Conservation (phyloP, 2,888 invertebrate genomes). For the Limulus polyphemus region DNA sequence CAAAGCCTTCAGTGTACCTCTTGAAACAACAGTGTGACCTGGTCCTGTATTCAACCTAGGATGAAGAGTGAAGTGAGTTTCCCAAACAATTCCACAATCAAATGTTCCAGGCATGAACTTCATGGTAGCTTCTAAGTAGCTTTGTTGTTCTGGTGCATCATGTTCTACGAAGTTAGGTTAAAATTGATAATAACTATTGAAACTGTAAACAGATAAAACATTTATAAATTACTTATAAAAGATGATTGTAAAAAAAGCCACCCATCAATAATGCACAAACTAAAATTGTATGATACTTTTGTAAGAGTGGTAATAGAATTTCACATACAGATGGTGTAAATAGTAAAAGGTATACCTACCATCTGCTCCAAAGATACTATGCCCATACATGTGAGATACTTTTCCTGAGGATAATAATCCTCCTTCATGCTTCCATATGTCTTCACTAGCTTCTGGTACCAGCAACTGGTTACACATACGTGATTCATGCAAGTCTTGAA, state of each 20-base stretch:
- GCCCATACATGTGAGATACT: too few relatives aligned
- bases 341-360: too few relatives aligned
- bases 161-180: too few relatives aligned
- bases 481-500: conserved; percentile 54
- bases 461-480: conserved; percentile 51
- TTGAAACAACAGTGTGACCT: conserved; percentile 25
- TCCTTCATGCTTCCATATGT: conserved; percentile 36
- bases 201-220: too few relatives aligned
- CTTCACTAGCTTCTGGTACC: conserved; percentile 49
- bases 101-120: conserved; percentile 54
- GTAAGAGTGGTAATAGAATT: too few relatives aligned
- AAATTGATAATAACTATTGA: too few relatives aligned
- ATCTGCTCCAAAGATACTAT: too few relatives aligned
- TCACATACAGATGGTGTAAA: too few relatives aligned
- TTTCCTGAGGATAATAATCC: background rate
- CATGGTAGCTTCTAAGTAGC: conserved; percentile 38
- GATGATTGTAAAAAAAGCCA: too few relatives aligned
- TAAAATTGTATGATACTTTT: too few relatives aligned
- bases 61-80: conserved; percentile 53
- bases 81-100: conserved; percentile 60
- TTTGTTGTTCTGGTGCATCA: background rate
- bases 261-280: too few relatives aligned
- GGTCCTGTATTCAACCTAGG: conserved; percentile 49
- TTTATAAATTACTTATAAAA: too few relatives aligned
- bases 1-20: conserved; percentile 22